phyloP scores from a whole-genome alignment of 2,113 vertebrate species.

The Anarhynchus alexandrinus region DNA sequence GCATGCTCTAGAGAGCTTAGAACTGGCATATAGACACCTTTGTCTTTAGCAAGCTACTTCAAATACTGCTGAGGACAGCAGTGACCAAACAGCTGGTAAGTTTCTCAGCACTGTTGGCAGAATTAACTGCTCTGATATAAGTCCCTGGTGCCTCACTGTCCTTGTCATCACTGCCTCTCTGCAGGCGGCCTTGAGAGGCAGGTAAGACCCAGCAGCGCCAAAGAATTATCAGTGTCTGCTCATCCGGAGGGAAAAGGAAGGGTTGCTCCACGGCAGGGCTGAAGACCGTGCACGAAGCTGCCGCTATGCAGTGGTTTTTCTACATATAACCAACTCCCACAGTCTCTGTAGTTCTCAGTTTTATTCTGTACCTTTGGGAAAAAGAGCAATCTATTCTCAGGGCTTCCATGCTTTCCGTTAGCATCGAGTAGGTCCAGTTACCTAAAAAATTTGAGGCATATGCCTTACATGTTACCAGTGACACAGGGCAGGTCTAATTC shows the following conservation, averaged over 20 bases:
- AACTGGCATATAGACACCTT: background rate
- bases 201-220: background rate
- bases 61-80: constrained; percentile 34
- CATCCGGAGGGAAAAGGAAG: background rate
- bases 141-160: background rate
- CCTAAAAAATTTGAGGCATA: background rate
- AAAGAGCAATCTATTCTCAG: background rate
- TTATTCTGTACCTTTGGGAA: background rate
- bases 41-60: constrained; percentile 1
- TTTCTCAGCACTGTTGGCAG: background rate
- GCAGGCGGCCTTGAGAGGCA: background rate
- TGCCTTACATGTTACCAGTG: background rate
- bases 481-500: background rate
- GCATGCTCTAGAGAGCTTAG: background rate
- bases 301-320: background rate
- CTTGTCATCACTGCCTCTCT: background rate
- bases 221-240: background rate
- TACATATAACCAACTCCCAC: background rate
- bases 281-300: background rate
- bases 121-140: background rate
- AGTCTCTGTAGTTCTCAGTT: background rate
- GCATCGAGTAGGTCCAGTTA: background rate
- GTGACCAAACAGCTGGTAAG: background rate
- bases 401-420: background rate
- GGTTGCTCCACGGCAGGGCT: background rate